These are phyloP conservation scores for Wasmannia auropunctata DNA, from an alignment of 1,140 invertebrate species.

Conservation along the genomic window DNA sequence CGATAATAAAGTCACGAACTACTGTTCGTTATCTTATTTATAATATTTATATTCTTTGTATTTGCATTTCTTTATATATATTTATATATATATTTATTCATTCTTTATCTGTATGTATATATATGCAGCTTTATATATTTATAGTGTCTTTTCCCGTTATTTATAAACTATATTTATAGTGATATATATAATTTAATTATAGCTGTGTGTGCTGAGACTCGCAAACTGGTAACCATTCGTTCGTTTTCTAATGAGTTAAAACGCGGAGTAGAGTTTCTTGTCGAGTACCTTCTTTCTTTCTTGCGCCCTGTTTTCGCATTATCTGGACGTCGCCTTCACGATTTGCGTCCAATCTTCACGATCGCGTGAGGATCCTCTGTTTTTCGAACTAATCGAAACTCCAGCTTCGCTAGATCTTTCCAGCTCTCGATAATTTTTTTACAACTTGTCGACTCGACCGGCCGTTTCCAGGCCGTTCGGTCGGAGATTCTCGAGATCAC, in stretches of 20 bases:
- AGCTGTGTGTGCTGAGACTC: slow-evolving; percentile 77
- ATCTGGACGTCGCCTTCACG: background rate
- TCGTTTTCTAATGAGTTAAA: slow-evolving; percentile 61
- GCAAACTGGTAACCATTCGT: slow-evolving; percentile 80
- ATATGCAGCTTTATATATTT: slow-evolving; percentile 75
- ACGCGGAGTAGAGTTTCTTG: background rate
- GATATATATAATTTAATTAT: slow-evolving; percentile 75
- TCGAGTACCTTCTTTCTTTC: slow-evolving; percentile 15
- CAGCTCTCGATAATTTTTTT: background rate
- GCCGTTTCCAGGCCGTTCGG: slow-evolving; percentile 72
- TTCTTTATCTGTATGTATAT: slow-evolving; percentile 67
- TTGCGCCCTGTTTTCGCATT: background rate
- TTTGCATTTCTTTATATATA: slow-evolving; percentile 74
- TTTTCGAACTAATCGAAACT: background rate
- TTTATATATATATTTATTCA: slow-evolving; percentile 59
- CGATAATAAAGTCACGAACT: slow-evolving; percentile 82
- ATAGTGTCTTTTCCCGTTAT: slow-evolving; percentile 71
- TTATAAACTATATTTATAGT: slow-evolving; percentile 77
- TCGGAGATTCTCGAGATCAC: slow-evolving; percentile 23
- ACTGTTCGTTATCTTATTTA: slow-evolving; percentile 74
- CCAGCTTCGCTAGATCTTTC: background rate
- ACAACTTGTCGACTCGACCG: background rate
- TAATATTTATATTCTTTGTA: slow-evolving; percentile 79
- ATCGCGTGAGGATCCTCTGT: background rate
- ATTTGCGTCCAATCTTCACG: background rate